Base-by-base conservation (phyloP, 2,797 vertebrate genomes). In the Enoplosus armatus region DNA sequence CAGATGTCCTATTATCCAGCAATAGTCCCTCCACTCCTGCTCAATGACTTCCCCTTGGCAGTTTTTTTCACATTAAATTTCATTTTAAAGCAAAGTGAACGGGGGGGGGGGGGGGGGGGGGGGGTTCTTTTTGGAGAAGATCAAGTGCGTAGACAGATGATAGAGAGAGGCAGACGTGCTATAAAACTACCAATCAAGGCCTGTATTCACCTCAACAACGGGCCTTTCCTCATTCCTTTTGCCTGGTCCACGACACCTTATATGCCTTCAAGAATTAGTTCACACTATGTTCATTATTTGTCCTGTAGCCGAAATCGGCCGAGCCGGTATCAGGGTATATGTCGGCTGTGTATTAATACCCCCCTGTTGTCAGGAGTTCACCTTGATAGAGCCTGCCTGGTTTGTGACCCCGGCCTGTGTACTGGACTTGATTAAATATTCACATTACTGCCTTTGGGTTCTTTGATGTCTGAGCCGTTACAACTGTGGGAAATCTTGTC, bases 1-100 rank as follows among this genome's bases (percentile, higher is more conserved):
- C 87, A 89, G 87, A 89, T 92, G 87, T 89, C 74, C 76, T 62
- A 66, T 87, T 90, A 89, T 91, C 39, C 39, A 24, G 47, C 75
- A 65, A 85, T 69, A 54, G 50, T 27, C 26, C 27, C 73, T 71
- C 60, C 80, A 61, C 75, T 79, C 27, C 48, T 33, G 53, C 75
- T 87, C 53, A 65, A 78, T 61, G 37, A 87, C 71, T 83, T 85
- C 72, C 82, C 79, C 54, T 83, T 83, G 70, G 76, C 72, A 64
- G 39, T 1, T 64, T 56, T 39, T 37, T 55, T 22, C 29, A 58
- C 26, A 59, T 51, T 47, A 27, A 45, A n/a, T 56, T 27, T 9
- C 33, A 48, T 70, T 67, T 77, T 10, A 39, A 24, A 79, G 26
- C 11, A 3, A 53, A 63, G 35, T 45, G 5, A 59, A 68, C 1